Evolutionary conservation across 2,888 invertebrate genomes (phyloP), one percentile per base, ranked within the genome.

Genomic region (Acrobasis repandana): DNA sequence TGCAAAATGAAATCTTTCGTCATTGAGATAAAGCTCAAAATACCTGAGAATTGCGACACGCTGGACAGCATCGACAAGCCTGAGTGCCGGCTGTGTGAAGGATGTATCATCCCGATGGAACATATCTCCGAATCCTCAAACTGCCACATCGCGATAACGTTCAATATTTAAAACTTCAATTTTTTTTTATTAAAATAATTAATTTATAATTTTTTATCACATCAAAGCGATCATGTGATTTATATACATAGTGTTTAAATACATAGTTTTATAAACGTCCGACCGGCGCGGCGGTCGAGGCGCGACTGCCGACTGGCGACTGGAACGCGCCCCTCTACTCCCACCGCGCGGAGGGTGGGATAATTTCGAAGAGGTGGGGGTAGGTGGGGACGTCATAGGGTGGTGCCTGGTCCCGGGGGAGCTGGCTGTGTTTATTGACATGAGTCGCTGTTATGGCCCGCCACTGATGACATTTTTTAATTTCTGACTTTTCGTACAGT

Each of bases 61-160:
- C 88, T 88, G 16, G 90, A 90, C 70, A 90, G 75, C 76, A 89
- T 81, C n/a, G 90, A 90, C 34, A 90, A 93, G 93, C 96, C 96
- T 78, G 96, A 96, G 77, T 96, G 95, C 81, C 94, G 91, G 83
- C 94, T 94, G 83, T 93, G 93, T 56, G 94, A 94, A 49, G 94
- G 94, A 74, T 94, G 94, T 69, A 88, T 95, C 96, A 97, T 97
- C 83, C 96, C 97, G 85, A 97, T 96, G 76, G 97, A 96, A 86
- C 95, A 96, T 85, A 96, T 96, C 93, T 96, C 96, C 66, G 94
- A 93, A 72, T 94, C 94, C 74, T 94, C 95, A 68, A 94, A 93
- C 79, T 94, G 94, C 95, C 95, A 95, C 94, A 95, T 94, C 71
- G 71, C 82, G 73, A 15, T 28, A 47, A 34, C 34, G 33, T 38